Evolutionary conservation across 2,113 vertebrate species (phyloP).

Genomic region (Saccopteryx bilineata): DNA sequence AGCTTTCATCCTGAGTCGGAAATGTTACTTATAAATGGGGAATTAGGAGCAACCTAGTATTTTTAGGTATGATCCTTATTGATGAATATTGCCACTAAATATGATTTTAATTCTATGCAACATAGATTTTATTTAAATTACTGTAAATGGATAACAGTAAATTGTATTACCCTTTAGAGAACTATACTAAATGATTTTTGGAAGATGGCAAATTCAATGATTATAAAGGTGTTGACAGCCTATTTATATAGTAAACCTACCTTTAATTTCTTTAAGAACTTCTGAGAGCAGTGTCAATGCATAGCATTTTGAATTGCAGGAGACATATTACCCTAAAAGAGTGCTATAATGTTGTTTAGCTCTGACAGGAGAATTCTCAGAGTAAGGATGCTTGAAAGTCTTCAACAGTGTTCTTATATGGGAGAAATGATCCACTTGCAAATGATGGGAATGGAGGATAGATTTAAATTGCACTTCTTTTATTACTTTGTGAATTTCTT

Average conservation of each 20-base stretch:
- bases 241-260: conserved; percentile 56
- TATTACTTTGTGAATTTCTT: conserved; percentile 85
- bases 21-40: conserved; percentile 54
- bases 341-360: conserved; percentile 85
- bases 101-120: conserved; percentile 64
- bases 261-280: conserved; percentile 85
- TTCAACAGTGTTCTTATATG: conserved; percentile 82
- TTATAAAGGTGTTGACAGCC: conserved; percentile 61
- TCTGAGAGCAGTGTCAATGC: conserved; percentile 81
- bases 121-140: conserved; percentile 69
- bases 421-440: conserved; percentile 82
- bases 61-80: conserved; percentile 50
- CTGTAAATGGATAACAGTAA: conserved; percentile 69
- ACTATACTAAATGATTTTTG: conserved; percentile 46
- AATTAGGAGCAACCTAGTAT: conserved; percentile 11
- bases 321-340: conserved; percentile 85
- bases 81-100: conserved; percentile 51
- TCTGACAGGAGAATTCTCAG: conserved; percentile 87
- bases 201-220: conserved; percentile 64
- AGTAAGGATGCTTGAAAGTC: conserved; percentile 86
- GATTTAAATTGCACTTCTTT: conserved; percentile 84
- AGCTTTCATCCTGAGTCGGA: not conserved
- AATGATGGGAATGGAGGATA: conserved; percentile 81
- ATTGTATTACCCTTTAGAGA: conserved; percentile 60
- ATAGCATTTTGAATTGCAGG: conserved; percentile 81